phyloP scores from a whole-genome alignment of 2,113 vertebrate genomes.

The Sturnira hondurensis region DNA sequence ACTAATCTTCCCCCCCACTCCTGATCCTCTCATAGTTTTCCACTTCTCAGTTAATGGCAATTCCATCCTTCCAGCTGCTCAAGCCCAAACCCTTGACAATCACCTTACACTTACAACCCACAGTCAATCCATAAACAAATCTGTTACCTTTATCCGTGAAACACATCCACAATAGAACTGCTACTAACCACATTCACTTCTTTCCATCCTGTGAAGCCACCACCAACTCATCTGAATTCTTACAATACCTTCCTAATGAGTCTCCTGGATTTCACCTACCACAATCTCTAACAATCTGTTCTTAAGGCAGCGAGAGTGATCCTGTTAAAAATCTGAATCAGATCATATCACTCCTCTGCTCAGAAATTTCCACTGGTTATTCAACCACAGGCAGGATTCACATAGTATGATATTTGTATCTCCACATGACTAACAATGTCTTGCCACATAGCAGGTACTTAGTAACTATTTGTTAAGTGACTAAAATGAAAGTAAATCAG shows the following conservation, averaged over 20 bases:
- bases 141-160: not conserved
- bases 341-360: not conserved
- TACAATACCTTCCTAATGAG: not conserved
- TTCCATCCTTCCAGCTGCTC: not conserved
- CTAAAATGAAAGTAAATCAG: not conserved
- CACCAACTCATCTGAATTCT: not conserved
- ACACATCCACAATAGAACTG: not conserved
- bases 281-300: not conserved
- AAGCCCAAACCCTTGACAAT: not conserved
- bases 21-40: not conserved
- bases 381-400: not conserved
- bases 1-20: not conserved
- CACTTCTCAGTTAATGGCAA: not conserved
- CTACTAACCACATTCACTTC: not conserved
- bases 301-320: not conserved
- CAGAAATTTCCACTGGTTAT: conserved; percentile 8
- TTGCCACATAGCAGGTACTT: not conserved
- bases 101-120: not conserved
- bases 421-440: not conserved
- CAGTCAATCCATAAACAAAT: not conserved
- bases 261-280: not conserved
- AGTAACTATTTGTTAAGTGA: not conserved
- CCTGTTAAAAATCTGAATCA: not conserved
- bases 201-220: not conserved
- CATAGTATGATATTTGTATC: not conserved